Evolutionary conservation across 1,140 invertebrate genomes (phyloP).

Genomic region (Lucilia sericata): DNA sequence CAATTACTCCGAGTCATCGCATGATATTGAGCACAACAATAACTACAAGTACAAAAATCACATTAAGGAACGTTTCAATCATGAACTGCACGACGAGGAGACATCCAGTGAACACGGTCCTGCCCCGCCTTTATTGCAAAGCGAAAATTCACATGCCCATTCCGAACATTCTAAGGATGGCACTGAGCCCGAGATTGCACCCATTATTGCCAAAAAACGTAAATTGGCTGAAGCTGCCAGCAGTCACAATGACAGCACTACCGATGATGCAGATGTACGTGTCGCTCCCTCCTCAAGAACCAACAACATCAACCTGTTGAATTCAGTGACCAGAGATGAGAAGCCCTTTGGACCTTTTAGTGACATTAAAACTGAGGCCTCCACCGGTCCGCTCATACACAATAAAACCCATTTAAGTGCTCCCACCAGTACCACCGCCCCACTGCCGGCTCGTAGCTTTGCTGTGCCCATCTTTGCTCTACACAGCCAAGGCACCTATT

Average conservation of each 20-base stretch:
- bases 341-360: slow-evolving; percentile 57
- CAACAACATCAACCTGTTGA: background rate
- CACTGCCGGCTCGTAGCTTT: slow-evolving; percentile 59
- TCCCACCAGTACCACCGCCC: slow-evolving; percentile 63
- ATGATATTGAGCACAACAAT: slow-evolving; percentile 70
- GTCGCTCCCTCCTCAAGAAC: slow-evolving; percentile 1
- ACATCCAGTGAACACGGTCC: slow-evolving; percentile 61
- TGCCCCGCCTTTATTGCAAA: slow-evolving; percentile 58
- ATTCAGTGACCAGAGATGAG: slow-evolving; percentile 49
- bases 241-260: slow-evolving; percentile 8
- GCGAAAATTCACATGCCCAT: slow-evolving; percentile 62
- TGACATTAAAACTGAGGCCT: slow-evolving; percentile 62
- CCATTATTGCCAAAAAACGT: slow-evolving; percentile 64
- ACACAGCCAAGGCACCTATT: slow-evolving; percentile 88
- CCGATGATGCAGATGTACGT: slow-evolving; percentile 36
- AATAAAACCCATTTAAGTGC: slow-evolving; percentile 45
- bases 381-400: slow-evolving; percentile 23
- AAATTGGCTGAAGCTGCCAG: slow-evolving; percentile 59
- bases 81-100: slow-evolving; percentile 64
- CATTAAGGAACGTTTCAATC: slow-evolving; percentile 87
- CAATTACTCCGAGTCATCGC: slow-evolving; percentile 69
- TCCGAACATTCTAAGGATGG: slow-evolving; percentile 66
- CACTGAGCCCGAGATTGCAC: slow-evolving; percentile 63
- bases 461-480: slow-evolving; percentile 84
- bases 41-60: slow-evolving; percentile 95